Evolutionary conservation across 2,113 vertebrate genomes (phyloP), one percentile per base, ranked within the genome.

Genomic region (Perognathus longimembris): DNA sequence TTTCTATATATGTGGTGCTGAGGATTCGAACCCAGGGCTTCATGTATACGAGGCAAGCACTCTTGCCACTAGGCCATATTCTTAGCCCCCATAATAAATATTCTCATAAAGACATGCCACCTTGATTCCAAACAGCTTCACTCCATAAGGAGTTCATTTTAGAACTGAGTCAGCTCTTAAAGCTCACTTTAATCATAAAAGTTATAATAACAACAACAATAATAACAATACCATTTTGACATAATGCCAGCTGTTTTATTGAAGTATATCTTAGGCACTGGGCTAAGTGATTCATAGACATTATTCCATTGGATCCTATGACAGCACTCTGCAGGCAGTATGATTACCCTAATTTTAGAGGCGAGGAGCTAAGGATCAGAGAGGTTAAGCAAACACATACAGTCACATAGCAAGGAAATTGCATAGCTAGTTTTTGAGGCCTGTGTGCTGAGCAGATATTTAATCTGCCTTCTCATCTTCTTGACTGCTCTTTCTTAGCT

Each of bases 311-410:
- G 82, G 66, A 74, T 66, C 82, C 67, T 85, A 45, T 63, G 66
- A 94, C 73, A 86, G 75, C 50, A 40, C 20, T 85, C 38, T 32
- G 40, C 95, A 92, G 69, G 59, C 24, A 93, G 57, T 59, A 38
- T 59, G 63, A 91, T 89, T 92, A 93, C 74, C 40, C 40, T 86
- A 83, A 64, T 70, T 90, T 80, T 85, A 92, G 82, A 95, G 85
- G 28, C 4, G 40, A 88, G 36, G 66, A 85, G 14, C 38, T 24
- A 7, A 89, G 75, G 90, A 85, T 88, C 85, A 92, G 90, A 85
- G 85, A 93, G 45, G 89, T 77, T 94, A 94, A 77, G 59, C 74
- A 81, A 54, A 94, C 63, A 69, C 18, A 17, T 36, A 45, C 36
- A 50, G 45, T 74, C 80, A 66, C 40, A 76, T 28, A 92, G 38